phyloP scores from a whole-genome alignment of 2,113 vertebrate species.

The Menidia beryllina region DNA sequence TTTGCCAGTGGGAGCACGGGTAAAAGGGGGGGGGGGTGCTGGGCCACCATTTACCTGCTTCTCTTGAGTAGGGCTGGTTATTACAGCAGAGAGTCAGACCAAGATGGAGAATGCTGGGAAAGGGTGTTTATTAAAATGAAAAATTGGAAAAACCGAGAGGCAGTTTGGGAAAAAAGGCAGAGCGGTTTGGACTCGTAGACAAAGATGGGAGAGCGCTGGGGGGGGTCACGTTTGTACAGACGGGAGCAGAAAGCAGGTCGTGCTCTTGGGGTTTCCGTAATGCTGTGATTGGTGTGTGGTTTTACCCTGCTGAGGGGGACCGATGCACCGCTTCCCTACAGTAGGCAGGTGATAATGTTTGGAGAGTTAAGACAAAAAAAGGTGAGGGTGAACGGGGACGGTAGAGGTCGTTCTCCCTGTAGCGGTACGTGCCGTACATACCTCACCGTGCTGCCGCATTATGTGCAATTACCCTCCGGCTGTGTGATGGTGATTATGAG shows the following conservation, averaged over 20 bases:
- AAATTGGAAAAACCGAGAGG: slow-evolving; percentile 4
- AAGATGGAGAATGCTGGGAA: slow-evolving; percentile 15
- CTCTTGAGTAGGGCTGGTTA: slow-evolving; percentile 61
- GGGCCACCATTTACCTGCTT: slow-evolving; percentile 70
- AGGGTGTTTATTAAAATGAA: slow-evolving; percentile 10
- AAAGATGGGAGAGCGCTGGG: neutral
- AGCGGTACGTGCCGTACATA: slow-evolving; percentile 65
- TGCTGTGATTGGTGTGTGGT: slow-evolving; percentile 66
- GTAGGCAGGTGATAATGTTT: slow-evolving; percentile 64
- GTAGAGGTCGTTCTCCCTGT: slow-evolving; percentile 72
- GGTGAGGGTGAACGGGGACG: slow-evolving; percentile 52
- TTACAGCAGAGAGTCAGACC: slow-evolving; percentile 50
- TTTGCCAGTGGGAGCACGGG: slow-evolving; percentile 66
- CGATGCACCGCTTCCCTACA: slow-evolving; percentile 58
- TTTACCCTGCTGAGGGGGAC: slow-evolving; percentile 60
- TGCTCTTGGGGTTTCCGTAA: slow-evolving; percentile 57
- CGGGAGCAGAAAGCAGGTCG: slow-evolving; percentile 49
- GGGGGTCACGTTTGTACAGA: slow-evolving; percentile 22
- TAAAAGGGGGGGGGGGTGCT: slow-evolving; percentile 6
- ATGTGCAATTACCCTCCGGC: slow-evolving; percentile 63
- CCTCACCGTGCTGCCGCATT: slow-evolving; percentile 28
- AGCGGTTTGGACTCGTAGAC: slow-evolving; percentile 10
- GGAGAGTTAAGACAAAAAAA: slow-evolving; percentile 61
- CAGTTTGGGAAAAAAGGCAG: slow-evolving; percentile 6
- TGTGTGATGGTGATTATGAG: slow-evolving; percentile 56